Evolutionary conservation across 2,888 invertebrate species (phyloP).

Genomic region (Hirudinaria manillensis): DNA sequence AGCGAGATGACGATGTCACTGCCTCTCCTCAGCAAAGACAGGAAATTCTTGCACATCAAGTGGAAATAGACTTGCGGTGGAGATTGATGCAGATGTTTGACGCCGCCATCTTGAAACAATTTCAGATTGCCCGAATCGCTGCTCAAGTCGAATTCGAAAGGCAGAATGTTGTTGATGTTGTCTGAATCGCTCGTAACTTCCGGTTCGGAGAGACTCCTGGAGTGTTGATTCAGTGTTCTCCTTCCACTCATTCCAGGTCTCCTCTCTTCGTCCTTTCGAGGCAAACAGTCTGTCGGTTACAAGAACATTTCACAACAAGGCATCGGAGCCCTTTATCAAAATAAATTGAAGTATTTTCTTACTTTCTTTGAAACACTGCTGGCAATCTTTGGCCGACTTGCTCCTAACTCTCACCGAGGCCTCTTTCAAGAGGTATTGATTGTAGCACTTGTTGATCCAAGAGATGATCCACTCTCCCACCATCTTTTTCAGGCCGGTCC

Average conservation of each 20-base stretch:
- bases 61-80: conserved; percentile 1
- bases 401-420: conserved; percentile 15
- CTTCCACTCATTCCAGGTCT: background rate
- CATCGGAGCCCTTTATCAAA: too few species aligned
- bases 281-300: conserved; percentile 4
- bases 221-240: conserved; percentile 5
- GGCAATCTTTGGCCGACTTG: background rate
- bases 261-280: conserved; percentile 4
- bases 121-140: background rate
- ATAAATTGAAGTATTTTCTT: background rate
- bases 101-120: background rate
- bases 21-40: background rate
- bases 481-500: conserved; percentile 37
- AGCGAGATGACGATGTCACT: conserved; percentile 5
- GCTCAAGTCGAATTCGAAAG: background rate
- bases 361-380: conserved; percentile 12
- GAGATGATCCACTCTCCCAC: conserved; percentile 41
- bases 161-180: too few species aligned
- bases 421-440: conserved; percentile 35
- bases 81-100: background rate
- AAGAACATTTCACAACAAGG: too few species aligned
- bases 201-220: conserved; percentile 5
- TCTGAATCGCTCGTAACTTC: background rate
- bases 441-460: conserved; percentile 39
- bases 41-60: background rate